Base-by-base conservation (phyloP, 2,113 vertebrate species). In the Periophthalmus modestus region DNA sequence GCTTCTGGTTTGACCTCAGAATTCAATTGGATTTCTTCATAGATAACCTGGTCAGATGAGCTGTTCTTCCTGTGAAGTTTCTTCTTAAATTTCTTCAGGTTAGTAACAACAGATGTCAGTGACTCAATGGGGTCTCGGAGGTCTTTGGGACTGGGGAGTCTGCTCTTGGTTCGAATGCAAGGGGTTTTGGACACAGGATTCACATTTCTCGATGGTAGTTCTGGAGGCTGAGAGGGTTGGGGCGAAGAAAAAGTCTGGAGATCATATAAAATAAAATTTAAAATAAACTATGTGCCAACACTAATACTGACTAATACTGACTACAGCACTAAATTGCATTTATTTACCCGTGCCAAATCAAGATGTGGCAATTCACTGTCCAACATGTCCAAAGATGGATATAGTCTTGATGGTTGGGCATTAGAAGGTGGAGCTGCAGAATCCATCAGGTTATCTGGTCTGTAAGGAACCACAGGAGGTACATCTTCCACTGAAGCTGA, bases 1-100 rank as follows among this genome's bases (percentile, higher is more conserved):
- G 4, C 7, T 21, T 21, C 66, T 7, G 19, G n/a, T 23, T 34
- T 2, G 55, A 39, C 48, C 21, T 48, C 77, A 18, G n/a, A 1
- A 7, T 39, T 12, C 16, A 36, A 2, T 5, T 28, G 10, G 55
- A 85, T 76, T 67, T 91, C 86, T 55, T 75, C 16, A 11, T 59
- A 28, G 0, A 61, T 62, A 19, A 67, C 66, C 28, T 91, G 83
- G 57, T 85, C 73, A 0, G 54, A 61, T 0, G 16, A 13, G 34
- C 39, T 72, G 7, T 18, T 86, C 62, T 74, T 90, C 71, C 82
- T 90, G 43, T 88, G 80, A 14, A 92, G 84, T 74, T 83, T 92
- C 73, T 85, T 93, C 74, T 81, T 92, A 12, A 91, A 66, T 61
- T 83, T 86, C 59, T 75, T 88, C 2, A 93, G 68, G 75, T 83